A percentile compares a stretch with the other conserved stretches of the same genome.
Conservation (phyloP, 2,797 vertebrate species). For the Brachyrhaphis roseni region DNA sequence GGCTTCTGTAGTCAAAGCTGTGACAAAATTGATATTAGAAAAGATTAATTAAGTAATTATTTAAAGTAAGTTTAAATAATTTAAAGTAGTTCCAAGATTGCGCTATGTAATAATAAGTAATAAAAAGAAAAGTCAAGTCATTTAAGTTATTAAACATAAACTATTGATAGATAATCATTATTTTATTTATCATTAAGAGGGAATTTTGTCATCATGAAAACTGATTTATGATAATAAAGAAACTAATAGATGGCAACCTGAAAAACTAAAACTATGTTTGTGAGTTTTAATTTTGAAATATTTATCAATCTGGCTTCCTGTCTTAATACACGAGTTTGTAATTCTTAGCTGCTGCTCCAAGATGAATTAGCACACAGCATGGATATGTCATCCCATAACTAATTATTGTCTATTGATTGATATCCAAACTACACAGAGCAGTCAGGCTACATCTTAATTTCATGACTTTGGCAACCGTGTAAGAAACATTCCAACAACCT, state of each 20-base stretch:
- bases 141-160: neutral
- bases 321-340: neutral
- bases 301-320: neutral
- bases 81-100: neutral
- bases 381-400: neutral
- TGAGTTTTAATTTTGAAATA: neutral
- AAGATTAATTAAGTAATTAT: neutral
- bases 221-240: neutral
- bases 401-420: neutral
- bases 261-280: neutral
- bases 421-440: neutral
- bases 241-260: neutral
- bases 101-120: neutral
- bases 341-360: neutral
- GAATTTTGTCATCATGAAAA: neutral
- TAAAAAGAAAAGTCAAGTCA: neutral
- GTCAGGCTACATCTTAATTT: neutral
- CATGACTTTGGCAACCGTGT: neutral
- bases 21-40: neutral
- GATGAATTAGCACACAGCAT: neutral
- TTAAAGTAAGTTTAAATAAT: neutral
- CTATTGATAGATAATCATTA: neutral
- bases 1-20: neutral
- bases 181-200: neutral
- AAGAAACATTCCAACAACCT: conserved; percentile 4